These are phyloP conservation scores for Pelosia muscerda DNA, from an alignment of 2,888 invertebrate species.

Conservation along the genomic window DNA sequence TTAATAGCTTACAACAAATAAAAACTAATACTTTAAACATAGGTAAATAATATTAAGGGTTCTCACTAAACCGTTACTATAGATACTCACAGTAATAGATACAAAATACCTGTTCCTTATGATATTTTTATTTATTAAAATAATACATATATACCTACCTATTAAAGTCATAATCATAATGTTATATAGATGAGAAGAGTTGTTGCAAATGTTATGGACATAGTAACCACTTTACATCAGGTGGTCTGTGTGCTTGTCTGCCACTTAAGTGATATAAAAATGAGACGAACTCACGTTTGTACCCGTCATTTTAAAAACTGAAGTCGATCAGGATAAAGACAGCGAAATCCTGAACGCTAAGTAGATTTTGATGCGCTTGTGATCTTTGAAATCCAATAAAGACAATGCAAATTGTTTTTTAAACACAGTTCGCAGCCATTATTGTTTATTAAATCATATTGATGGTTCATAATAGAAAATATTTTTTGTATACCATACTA, in stretches of 20 bases:
- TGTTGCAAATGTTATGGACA: no score
- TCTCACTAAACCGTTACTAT: neutral
- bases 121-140: no score
- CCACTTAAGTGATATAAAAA: no score
- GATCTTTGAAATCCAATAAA: conserved; percentile 18
- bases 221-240: no score
- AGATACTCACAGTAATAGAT: no score
- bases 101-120: no score
- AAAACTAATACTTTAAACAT: neutral
- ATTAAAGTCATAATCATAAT: neutral
- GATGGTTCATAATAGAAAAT: neutral
- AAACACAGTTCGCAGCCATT: conserved; percentile 10
- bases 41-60: neutral
- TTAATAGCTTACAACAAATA: neutral
- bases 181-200: no score
- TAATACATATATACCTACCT: no score
- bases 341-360: conserved; percentile 18
- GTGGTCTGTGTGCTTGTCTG: no score
- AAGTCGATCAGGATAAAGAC: neutral
- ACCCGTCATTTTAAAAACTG: neutral
- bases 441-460: conserved; percentile 11
- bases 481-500: neutral
- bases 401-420: conserved; percentile 17
- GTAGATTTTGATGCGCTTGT: conserved; percentile 35
- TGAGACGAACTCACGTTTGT: neutral